Evolutionary conservation across 2,113 vertebrate genomes (phyloP), one percentile per base, ranked within the genome.

Genomic region (Entomyzon cyanotis): DNA sequence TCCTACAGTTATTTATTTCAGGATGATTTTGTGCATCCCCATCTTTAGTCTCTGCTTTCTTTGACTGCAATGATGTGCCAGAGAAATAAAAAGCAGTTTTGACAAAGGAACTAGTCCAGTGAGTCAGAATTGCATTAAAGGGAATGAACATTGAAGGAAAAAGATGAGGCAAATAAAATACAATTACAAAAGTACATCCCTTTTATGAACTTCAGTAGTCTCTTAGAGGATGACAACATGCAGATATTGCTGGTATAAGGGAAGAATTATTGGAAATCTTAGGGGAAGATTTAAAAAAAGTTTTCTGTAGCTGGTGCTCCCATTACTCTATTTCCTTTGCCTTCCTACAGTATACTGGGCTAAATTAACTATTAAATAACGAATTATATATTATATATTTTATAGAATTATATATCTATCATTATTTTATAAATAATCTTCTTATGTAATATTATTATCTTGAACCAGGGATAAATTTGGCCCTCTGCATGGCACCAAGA

Each of bases 1-100:
- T 53, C 49, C n/a, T 76, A 21, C 37, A 44, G 92, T 96, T 95
- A 74, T 39, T 47, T 89, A 52, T 94, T 94, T 93, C 83, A 75
- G 70, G 58, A 73, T 46, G 46, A 85, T 76, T 92, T 70, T 82
- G 12, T 65, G 44, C 55, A 47, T 92, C 84, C 81, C 42, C 2
- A 0, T 68, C 90, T 67, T 69, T 76, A 42, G 79, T 69, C 41
- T 62, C 62, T 90, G 56, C 73, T 88, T 46, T 62, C 74, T 92
- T 77, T 76, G 69, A 73, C 46, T 86, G 75, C 82, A 94, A 59
- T 68, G 56, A 58, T 44, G 41, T 60, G 10, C 47, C 84, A 47
- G 53, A 42, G 55, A 89, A 81, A 37, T 62, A 68, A 25, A 71
- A 82, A 90, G 55, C 62, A 95, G 47, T 86, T 89, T 83, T 78